A percentile compares a stretch with the other conserved stretches of the same genome.
Conservation (phyloP, 1,140 invertebrate genomes). For the Heliconius nattereri region DNA sequence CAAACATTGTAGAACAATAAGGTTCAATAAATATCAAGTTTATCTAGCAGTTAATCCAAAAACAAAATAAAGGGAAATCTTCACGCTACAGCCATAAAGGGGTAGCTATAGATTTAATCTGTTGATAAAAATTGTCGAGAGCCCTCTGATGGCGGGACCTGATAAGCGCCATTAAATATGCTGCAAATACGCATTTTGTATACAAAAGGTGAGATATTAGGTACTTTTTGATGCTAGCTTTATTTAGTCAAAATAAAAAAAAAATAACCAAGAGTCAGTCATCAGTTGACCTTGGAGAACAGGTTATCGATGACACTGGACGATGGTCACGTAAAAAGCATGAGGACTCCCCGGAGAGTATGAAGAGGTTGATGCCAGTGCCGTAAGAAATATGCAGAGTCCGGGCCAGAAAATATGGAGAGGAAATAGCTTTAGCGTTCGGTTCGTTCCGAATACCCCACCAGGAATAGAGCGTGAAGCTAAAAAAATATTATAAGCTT, state of each 20-base stretch:
- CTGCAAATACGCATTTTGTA: not conserved
- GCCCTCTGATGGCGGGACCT: slow-evolving; percentile 50
- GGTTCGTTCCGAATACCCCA: too few relatives aligned
- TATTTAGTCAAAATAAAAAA: not conserved
- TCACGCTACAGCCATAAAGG: slow-evolving; percentile 57
- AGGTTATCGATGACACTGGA: too few relatives aligned
- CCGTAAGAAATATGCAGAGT: too few relatives aligned
- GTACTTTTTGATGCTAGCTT: not conserved
- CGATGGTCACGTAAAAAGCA: too few relatives aligned
- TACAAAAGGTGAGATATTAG: not conserved
- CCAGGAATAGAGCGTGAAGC: too few relatives aligned
- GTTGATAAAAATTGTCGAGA: slow-evolving; percentile 65
- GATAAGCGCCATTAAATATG: slow-evolving; percentile 32
- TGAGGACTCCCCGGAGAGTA: too few relatives aligned
- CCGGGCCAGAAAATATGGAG: too few relatives aligned
- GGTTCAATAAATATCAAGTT: slow-evolving; percentile 1
- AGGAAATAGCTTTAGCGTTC: too few relatives aligned
- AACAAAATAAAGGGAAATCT: slow-evolving; percentile 52
- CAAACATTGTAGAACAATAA: not conserved
- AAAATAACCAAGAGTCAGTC: too few relatives aligned
- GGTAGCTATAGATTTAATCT: slow-evolving; percentile 71
- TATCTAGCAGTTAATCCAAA: slow-evolving; percentile 50
- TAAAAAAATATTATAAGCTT: too few relatives aligned
- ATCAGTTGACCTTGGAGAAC: too few relatives aligned
- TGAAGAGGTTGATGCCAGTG: too few relatives aligned